Evolutionary conservation across 2,888 invertebrate genomes (phyloP).

Genomic region (Diachrysia chrysitis): DNA sequence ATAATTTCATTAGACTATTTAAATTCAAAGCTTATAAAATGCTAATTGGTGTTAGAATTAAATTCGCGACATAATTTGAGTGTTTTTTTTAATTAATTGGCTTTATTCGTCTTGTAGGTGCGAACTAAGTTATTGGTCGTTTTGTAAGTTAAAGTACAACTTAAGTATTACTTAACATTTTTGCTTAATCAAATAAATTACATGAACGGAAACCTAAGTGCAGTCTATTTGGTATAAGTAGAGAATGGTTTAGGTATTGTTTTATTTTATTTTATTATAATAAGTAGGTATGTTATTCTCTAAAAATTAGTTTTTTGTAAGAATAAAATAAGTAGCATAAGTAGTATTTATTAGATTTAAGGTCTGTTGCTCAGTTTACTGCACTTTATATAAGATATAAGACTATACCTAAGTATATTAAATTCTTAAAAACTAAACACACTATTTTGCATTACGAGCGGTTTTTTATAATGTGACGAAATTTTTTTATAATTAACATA

Average conservation of each 20-base stretch:
- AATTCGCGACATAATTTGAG: background rate
- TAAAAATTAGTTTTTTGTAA: too few relatives aligned
- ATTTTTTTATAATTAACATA: too few relatives aligned
- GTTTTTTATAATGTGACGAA: too few relatives aligned
- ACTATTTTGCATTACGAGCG: background rate
- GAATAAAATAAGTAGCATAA: too few relatives aligned
- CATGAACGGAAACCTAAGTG: background rate
- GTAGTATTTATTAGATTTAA: too few relatives aligned
- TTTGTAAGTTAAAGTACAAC: background rate
- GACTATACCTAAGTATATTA: too few relatives aligned
- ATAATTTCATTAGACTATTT: conserved; percentile 13
- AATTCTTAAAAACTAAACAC: too few relatives aligned
- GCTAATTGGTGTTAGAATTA: background rate
- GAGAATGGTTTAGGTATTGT: too few relatives aligned
- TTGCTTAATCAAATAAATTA: background rate
- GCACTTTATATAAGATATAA: too few relatives aligned
- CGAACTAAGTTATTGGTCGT: background rate
- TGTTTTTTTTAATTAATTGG: background rate
- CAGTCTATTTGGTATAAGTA: background rate
- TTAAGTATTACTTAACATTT: background rate
- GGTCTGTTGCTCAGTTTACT: too few relatives aligned
- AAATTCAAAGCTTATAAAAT: conserved; percentile 7
- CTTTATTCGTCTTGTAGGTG: background rate
- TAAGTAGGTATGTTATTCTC: too few relatives aligned
- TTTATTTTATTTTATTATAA: too few relatives aligned